phyloP scores from a whole-genome alignment of 2,113 vertebrate genomes.

The Lepisosteus oculatus region DNA sequence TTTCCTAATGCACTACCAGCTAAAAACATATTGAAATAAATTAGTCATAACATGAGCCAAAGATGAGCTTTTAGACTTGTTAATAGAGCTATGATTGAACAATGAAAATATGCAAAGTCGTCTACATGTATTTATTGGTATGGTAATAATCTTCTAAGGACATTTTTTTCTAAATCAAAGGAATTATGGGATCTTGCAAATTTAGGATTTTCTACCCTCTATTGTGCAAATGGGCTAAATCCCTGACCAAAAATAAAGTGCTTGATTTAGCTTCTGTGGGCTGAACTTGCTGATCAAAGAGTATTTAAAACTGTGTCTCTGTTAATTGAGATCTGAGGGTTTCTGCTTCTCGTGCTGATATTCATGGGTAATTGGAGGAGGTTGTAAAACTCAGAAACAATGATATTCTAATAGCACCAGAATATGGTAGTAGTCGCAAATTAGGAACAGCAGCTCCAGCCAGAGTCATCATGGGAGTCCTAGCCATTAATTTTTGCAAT shows the following conservation, averaged over 20 bases:
- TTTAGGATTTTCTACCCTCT: not conserved
- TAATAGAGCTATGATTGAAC: conserved; percentile 1
- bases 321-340: conserved; percentile 2
- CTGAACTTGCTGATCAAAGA: conserved; percentile 5
- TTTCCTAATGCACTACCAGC: not conserved
- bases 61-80: conserved; percentile 6
- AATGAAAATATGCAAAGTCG: conserved; percentile 4
- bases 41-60: not conserved
- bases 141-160: conserved; percentile 4
- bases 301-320: conserved; percentile 7
- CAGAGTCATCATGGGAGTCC: not conserved
- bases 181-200: conserved; percentile 5
- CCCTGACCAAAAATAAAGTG: conserved; percentile 6
- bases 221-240: not conserved
- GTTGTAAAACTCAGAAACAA: conserved; percentile 4
- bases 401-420: not conserved
- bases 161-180: conserved; percentile 2
- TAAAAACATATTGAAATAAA: conserved; percentile 4
- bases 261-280: conserved; percentile 5
- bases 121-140: conserved; percentile 11
- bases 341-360: not conserved
- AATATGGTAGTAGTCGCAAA: not conserved
- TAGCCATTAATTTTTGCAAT: too few species aligned
- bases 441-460: not conserved
- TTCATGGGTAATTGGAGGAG: conserved; percentile 1